Conservation (phyloP, 2,797 vertebrate genomes). For the Coregonus sp. region DNA sequence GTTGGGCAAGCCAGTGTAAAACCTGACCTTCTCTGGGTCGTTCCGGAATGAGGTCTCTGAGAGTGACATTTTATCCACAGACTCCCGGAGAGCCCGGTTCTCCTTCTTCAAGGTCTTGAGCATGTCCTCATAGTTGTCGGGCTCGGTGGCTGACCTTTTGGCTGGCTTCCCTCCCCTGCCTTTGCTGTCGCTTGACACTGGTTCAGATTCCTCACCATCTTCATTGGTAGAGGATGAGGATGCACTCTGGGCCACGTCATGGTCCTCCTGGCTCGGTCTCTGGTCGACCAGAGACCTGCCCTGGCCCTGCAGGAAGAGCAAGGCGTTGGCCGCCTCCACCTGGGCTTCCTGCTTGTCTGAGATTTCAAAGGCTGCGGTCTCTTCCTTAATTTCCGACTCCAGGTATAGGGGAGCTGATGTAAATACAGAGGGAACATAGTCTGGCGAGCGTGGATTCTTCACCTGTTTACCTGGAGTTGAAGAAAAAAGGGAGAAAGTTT, state of each 20-base stretch:
- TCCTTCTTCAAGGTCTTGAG: constrained; percentile 70
- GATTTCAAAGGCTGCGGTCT: constrained; percentile 59
- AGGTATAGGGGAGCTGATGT: constrained; percentile 54
- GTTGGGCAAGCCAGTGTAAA: constrained; percentile 79
- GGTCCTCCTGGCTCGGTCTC: constrained; percentile 38
- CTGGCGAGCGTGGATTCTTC: constrained; percentile 77
- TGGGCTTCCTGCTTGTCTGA: constrained; percentile 78
- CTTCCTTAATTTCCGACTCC: constrained; percentile 60
- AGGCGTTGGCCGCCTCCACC: constrained; percentile 78
- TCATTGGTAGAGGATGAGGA: constrained; percentile 67
- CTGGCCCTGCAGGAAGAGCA: constrained; percentile 78
- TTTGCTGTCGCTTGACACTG: constrained; percentile 54
- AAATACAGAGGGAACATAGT: constrained; percentile 79
- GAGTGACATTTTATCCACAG: constrained; percentile 76
- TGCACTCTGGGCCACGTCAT: constrained; percentile 54
- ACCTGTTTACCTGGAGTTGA: constrained; percentile 75
- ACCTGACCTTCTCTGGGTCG: constrained; percentile 77
- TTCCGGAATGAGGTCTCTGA: constrained; percentile 73
- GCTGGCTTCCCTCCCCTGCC: constrained; percentile 46
- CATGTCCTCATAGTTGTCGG: constrained; percentile 61
- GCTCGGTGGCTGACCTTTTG: constrained; percentile 27
- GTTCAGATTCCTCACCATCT: constrained; percentile 41
- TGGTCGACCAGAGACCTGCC: constrained; percentile 50
- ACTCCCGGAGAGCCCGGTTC: constrained; percentile 74
- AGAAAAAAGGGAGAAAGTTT: not conserved